Evolutionary conservation across 2,113 vertebrate genomes (phyloP).

Genomic region (Meleagris gallopavo): DNA sequence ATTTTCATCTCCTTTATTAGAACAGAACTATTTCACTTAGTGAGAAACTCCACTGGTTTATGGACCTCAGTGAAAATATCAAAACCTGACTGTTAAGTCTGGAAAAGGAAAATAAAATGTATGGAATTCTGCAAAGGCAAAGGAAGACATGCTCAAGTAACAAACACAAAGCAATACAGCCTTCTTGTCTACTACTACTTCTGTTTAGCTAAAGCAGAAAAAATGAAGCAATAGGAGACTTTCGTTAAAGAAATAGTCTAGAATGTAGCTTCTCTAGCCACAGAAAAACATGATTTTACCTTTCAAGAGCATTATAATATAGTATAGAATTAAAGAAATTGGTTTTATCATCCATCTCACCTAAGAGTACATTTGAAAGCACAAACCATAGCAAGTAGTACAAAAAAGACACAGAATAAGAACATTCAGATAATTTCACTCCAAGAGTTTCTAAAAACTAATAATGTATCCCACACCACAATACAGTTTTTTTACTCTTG

Average conservation of each 20-base stretch:
- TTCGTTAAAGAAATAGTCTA: neutral
- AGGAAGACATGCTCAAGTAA: neutral
- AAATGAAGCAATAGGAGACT: neutral
- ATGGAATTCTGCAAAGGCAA: neutral
- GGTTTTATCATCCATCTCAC: neutral
- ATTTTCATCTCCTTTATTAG: neutral
- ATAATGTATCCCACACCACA: neutral
- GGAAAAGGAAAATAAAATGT: neutral
- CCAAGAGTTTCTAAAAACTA: neutral
- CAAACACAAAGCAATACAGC: neutral
- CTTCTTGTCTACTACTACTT: neutral
- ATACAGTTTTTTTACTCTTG: neutral
- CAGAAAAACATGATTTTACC: neutral
- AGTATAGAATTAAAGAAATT: neutral
- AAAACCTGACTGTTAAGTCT: neutral
- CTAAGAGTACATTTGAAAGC: neutral
- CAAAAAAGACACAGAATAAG: neutral
- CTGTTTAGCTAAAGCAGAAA: neutral
- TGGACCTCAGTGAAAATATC: neutral
- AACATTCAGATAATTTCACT: conserved; percentile 39
- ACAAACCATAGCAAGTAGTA: neutral
- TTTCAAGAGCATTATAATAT: neutral
- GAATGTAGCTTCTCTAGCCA: neutral
- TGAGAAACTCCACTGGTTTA: neutral
- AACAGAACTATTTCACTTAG: neutral